Percentiles rank a stretch among this genome's conserved stretches.
Evolutionary conservation across 2,113 vertebrate genomes (phyloP).

Genomic region (Mirza zaza): DNA sequence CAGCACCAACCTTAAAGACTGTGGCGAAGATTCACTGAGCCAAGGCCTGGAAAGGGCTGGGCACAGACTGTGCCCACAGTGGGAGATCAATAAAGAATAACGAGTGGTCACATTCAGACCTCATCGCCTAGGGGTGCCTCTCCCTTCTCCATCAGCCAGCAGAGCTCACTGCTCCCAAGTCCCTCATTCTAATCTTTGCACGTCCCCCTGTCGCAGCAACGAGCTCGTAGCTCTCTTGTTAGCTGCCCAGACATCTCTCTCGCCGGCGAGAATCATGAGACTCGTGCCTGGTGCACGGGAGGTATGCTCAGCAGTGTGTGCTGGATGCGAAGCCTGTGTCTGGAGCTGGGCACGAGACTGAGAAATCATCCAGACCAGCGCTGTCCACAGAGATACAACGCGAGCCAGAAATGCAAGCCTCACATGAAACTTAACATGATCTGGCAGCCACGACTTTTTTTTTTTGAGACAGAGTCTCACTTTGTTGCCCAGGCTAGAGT

Average conservation of each 20-base stretch:
- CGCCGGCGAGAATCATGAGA: neutral
- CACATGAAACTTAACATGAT: neutral
- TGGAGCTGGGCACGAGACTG: neutral
- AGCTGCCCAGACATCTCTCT: neutral
- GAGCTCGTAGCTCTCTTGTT: neutral
- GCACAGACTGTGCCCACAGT: accelerated
- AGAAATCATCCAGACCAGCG: neutral
- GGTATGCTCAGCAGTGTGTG: neutral
- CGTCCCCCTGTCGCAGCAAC: neutral
- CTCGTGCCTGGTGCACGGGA: accelerated
- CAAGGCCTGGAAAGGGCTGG: accelerated
- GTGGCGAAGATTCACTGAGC: neutral
- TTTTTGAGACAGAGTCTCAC: too few species aligned
- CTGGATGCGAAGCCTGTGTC: neutral
- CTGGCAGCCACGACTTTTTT: too few species aligned
- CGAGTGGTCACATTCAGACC: neutral
- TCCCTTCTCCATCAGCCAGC: neutral
- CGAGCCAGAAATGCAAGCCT: neutral
- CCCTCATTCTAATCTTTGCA: neutral
- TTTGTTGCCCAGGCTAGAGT: too few species aligned
- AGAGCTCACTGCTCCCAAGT: neutral
- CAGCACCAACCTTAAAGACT: neutral
- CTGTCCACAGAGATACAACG: neutral
- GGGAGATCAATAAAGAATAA: neutral
- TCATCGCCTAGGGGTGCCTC: neutral